Evolutionary conservation across 2,888 invertebrate species (phyloP), one percentile per base, ranked within the genome.

Genomic region (Macaria liturata): DNA sequence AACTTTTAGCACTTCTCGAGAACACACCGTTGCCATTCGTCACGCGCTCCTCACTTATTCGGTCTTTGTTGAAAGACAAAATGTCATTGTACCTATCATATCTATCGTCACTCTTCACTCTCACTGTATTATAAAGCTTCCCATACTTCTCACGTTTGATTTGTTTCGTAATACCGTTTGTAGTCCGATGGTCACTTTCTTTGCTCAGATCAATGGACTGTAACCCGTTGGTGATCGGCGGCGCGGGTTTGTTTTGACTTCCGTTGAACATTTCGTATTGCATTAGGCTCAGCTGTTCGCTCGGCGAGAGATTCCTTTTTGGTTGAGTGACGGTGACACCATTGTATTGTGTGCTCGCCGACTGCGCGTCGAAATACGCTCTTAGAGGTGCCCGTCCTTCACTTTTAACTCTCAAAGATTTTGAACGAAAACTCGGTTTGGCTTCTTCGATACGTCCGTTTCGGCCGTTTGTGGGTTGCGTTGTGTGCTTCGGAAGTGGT

Each of bases 271-370:
- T 88, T 74, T 88, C 85, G 70, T 88, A 84, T 74, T 91, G 89
- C 92, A 92, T 92, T 71, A 92, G 74, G 58, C 88, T 86, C 72
- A 92, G 76, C 76, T 92, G 92, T 75, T 92, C 91, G 55, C 91
- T 92, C 39, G 92, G 92, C 54, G 92, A 92, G 59, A 92, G 75
- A 73, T 91, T 91, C 76, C 92, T 84, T 81, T 91, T 91, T 64
- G 92, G 92, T 81, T 92, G 92, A 61, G 91, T 92, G 69, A 92
- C 85, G 65, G 92, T 92, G 66, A 92, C 92, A 69, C 79, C 83
- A 79, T 87, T 86, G 68, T 84, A 81, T 43, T 74, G 71, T 59
- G 79, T 77, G 57, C 67, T 79, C 54, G 83, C 82, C 55, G 83
- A 74, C 66, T 84, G 80, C 1, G 76, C 76, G 49, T 91, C 86